Conservation (phyloP, 2,113 vertebrate genomes). For the Lynx canadensis region DNA sequence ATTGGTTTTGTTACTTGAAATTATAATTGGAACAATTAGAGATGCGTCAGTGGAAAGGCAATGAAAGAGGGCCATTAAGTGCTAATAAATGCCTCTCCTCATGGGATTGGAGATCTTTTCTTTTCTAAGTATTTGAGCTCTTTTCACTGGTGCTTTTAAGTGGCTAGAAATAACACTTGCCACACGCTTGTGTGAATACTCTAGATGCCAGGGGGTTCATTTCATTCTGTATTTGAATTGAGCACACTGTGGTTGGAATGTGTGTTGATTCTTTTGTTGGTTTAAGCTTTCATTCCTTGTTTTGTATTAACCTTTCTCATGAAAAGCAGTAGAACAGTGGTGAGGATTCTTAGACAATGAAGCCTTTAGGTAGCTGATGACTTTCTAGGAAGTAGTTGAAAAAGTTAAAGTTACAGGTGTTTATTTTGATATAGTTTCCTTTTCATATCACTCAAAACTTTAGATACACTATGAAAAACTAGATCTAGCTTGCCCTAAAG, state of each 20-base stretch:
- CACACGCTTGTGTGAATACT: slow-evolving; percentile 51
- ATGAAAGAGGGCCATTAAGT: slow-evolving; percentile 76
- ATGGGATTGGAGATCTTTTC: slow-evolving; percentile 54
- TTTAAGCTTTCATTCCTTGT: slow-evolving; percentile 30
- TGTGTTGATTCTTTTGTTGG: slow-evolving; percentile 28
- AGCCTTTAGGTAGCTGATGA: slow-evolving; percentile 18
- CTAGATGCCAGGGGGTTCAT: slow-evolving; percentile 57
- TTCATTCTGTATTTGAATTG: slow-evolving; percentile 56
- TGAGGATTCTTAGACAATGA: neutral
- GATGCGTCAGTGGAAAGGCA: slow-evolving; percentile 70
- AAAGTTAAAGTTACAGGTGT: neutral
- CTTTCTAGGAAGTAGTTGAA: neutral
- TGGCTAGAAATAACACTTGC: slow-evolving; percentile 74
- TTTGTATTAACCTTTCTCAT: slow-evolving; percentile 52
- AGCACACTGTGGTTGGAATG: slow-evolving; percentile 46
- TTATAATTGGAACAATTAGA: slow-evolving; percentile 75
- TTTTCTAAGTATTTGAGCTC: slow-evolving; percentile 63
- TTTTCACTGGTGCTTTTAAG: slow-evolving; percentile 73
- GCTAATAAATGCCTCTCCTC: slow-evolving; percentile 72
- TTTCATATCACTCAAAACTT: neutral
- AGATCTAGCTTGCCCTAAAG: neutral
- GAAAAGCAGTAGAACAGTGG: neutral
- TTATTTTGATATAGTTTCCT: slow-evolving; percentile 36
- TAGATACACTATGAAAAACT: neutral
- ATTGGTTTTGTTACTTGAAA: slow-evolving; percentile 61